phyloP scores from a whole-genome alignment of 2,797 vertebrate genomes.

The Argya squamiceps region DNA sequence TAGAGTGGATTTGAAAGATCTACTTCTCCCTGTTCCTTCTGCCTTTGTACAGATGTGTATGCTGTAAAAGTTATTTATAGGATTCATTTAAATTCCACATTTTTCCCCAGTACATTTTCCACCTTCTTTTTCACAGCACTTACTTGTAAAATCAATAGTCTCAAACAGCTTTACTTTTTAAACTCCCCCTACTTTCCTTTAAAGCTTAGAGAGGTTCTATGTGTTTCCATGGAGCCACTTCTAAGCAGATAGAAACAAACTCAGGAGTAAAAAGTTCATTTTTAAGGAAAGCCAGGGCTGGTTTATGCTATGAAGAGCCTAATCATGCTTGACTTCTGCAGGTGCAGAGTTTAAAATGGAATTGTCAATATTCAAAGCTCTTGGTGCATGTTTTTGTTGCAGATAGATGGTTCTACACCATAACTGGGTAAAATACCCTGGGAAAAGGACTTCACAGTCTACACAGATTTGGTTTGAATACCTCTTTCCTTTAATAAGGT shows the following conservation, averaged over 20 bases:
- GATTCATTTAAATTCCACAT: conserved; percentile 72
- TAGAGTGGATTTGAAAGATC: conserved; percentile 38
- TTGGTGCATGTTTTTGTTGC: neutral
- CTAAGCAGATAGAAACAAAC: conserved; percentile 44
- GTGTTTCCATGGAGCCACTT: conserved; percentile 56
- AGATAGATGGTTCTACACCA: neutral
- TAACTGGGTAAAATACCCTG: neutral
- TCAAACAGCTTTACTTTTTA: conserved; percentile 53
- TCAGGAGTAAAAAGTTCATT: neutral
- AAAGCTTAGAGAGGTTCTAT: neutral
- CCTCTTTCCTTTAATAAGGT: neutral
- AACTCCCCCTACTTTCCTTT: conserved; percentile 44
- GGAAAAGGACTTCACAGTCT: neutral
- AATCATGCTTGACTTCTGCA: neutral
- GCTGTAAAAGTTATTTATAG: conserved; percentile 70
- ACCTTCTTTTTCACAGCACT: conserved; percentile 67
- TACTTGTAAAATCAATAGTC: conserved; percentile 69
- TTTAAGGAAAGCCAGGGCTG: neutral
- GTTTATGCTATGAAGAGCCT: neutral
- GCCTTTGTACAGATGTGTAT: conserved; percentile 66
- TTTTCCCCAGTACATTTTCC: conserved; percentile 54
- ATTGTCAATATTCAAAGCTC: neutral
- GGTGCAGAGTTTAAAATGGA: conserved; percentile 24
- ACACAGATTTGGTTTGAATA: neutral
- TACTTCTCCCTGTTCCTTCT: conserved; percentile 44